Base-by-base conservation (phyloP, 2,888 invertebrate species). In the Epistrophella euchroma region DNA sequence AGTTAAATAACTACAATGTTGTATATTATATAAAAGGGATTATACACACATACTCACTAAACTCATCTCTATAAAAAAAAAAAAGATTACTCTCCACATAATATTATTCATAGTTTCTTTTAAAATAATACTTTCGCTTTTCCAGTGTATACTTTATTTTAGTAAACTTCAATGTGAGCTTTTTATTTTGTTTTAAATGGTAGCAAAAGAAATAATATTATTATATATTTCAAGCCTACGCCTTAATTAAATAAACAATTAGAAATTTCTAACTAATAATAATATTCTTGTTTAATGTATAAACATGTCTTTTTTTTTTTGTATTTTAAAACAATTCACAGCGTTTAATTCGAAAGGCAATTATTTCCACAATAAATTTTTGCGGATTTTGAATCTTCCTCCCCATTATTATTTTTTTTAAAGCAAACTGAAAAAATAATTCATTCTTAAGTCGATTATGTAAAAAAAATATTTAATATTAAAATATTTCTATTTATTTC, bases 41-140 rank as follows among this genome's bases (percentile, higher is more conserved):
- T 50, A 52, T 64, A 37, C 58, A 72, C 56, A 37, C 50, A 72
- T 71, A 72, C n/a, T 43, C 32, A 76, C 43, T 56, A 28, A 68
- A 55, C 47, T 50, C 17, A 40, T 19, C 28, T 72, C 35, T 43
- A 68, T 28, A 60, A 77, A 62, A 62, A 62, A 60, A 77, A 62
- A 62, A 62, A 55, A 71, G 17, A 62, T 68, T 58, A 15, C 55
- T 70, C 19, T 37, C 25, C 73, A 62, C 70, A 66, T 40, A 73
- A 60, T n/a, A 68, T 73, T 66, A 60, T 72, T 68, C 35, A 68
- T 62, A 73, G 32, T 66, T 45, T 28, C 4, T 50, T 74, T 62
- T 35, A 64, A 22, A 72, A 73, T 84, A 84, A 84, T 83, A 84
- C 84, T 84, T 32, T 71, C 35, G 22, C 60, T 77, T 45, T 50